Evolutionary conservation across 2,797 vertebrate species (phyloP), one percentile per base, ranked within the genome.

Genomic region (Chromobotia macracanthus): DNA sequence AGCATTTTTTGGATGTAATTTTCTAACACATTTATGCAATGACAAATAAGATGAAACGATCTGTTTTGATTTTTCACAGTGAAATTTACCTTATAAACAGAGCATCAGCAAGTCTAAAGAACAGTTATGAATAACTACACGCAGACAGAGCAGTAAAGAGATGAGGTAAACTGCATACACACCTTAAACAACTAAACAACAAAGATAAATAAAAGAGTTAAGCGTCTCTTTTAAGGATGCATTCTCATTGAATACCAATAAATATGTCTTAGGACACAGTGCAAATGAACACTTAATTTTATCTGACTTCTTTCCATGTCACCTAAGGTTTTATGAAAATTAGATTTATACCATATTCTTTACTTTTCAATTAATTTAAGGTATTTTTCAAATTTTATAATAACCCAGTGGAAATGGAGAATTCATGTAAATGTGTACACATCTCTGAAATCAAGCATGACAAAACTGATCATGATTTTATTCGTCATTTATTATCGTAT

Each of bases 401-500:
- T 10, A 44, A 44, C 10, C 8, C 2, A 10, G 10, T 10, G 2
- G 10, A 11, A 44, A 44, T 44, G 41, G 10, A 44, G 41, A 31
- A 28, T 56, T 67, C 18, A 28, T 28, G n/a, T 19, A 53, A 56
- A 53, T 38, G 44, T 56, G 16, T 21, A 67, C 53, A 64, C 28
- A 41, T 4, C 16, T 16, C 50, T 18, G 25, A 50, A 68, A 19
- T 68, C 18, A 68, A 19, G 50, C 35, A 46, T 56, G 15, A 66
- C 28, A 44, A 53, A 75, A 44, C 2, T 12, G 9, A 2, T 68
- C 3, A 16, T 67, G 18, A 35, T 64, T 18, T 44, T 5, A 31
- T 9, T 51, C 31, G 35, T 38, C 10, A 81, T 68, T 93, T 89
- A 55, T 90, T 90, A 5, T 90, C 41, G 18, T 92, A 93, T 84